Conservation (phyloP, 2,888 invertebrate species). For the Nipponacmea schrenckii region DNA sequence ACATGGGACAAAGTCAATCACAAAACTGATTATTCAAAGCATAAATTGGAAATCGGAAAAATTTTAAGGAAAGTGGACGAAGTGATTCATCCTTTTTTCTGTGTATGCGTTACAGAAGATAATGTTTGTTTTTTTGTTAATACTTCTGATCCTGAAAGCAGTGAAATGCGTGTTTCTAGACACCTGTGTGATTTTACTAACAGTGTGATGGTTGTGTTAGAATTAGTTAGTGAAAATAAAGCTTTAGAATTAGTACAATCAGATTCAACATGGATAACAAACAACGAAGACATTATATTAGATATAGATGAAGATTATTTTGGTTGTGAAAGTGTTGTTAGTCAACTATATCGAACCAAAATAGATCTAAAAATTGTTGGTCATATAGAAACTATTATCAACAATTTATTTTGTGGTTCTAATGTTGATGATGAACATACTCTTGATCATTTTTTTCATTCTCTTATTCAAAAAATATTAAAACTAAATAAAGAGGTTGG, state of each 20-base stretch:
- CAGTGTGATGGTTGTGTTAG: slow-evolving; percentile 5
- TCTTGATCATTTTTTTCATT: slow-evolving; percentile 33
- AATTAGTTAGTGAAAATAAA: slow-evolving; percentile 40
- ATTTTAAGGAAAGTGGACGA: neutral
- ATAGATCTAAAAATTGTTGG: slow-evolving; percentile 30
- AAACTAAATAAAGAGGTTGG: slow-evolving; percentile 13
- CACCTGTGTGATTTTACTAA: too few species aligned
- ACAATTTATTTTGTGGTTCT: slow-evolving; percentile 44
- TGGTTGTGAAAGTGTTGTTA: slow-evolving; percentile 49
- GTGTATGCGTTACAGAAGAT: too few species aligned
- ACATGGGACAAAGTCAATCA: slow-evolving; percentile 47
- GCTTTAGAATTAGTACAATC: slow-evolving; percentile 34
- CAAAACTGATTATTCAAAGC: slow-evolving; percentile 25
- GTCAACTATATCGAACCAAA: slow-evolving; percentile 38
- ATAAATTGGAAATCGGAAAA: slow-evolving; percentile 35
- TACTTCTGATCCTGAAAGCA: too few species aligned
- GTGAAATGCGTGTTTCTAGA: too few species aligned
- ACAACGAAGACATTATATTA: slow-evolving; percentile 39
- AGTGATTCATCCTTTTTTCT: neutral
- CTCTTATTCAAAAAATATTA: slow-evolving; percentile 12
- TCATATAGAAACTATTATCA: slow-evolving; percentile 35
- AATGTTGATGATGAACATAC: slow-evolving; percentile 38
- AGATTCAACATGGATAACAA: slow-evolving; percentile 24
- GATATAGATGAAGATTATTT: slow-evolving; percentile 59
- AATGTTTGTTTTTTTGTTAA: too few species aligned